These are phyloP conservation scores for Dynastes grantii DNA, from an alignment of 2,888 invertebrate genomes.

Conservation along the genomic window DNA sequence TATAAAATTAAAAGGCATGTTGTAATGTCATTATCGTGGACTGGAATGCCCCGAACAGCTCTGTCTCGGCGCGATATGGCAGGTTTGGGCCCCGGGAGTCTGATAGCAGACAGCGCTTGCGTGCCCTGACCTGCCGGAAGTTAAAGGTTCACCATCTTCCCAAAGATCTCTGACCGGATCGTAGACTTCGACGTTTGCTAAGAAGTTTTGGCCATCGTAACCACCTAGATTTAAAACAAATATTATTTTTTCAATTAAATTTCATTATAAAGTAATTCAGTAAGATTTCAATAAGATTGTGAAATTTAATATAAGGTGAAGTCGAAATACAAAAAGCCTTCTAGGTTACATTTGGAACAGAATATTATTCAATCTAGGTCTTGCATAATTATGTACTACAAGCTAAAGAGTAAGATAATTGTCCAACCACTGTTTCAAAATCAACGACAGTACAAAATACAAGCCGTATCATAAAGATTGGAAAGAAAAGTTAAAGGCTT, in stretches of 20 bases:
- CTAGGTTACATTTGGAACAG: too few relatives aligned
- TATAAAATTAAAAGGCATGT: neutral
- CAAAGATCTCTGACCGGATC: slow-evolving; percentile 85
- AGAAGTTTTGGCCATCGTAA: slow-evolving; percentile 89
- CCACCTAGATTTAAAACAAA: slow-evolving; percentile 75
- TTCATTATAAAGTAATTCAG: neutral
- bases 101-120: slow-evolving; percentile 92
- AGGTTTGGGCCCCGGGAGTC: slow-evolving; percentile 62
- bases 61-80: slow-evolving; percentile 43
- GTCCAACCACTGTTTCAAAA: too few relatives aligned
- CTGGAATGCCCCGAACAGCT: slow-evolving; percentile 51
- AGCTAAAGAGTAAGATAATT: too few relatives aligned
- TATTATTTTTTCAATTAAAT: neutral
- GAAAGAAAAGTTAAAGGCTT: too few relatives aligned
- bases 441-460: too few relatives aligned
- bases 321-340: neutral
- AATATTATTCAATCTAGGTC: too few relatives aligned
- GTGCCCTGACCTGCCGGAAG: slow-evolving; percentile 92
- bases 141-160: slow-evolving; percentile 84
- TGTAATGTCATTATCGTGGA: slow-evolving; percentile 38
- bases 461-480: too few relatives aligned
- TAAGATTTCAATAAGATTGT: neutral
- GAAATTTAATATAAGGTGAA: neutral
- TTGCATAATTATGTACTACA: too few relatives aligned
- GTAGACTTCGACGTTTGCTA: slow-evolving; percentile 91